These are phyloP conservation scores for Calameuta filiformis DNA, from an alignment of 2,888 invertebrate species.

Conservation along the genomic window DNA sequence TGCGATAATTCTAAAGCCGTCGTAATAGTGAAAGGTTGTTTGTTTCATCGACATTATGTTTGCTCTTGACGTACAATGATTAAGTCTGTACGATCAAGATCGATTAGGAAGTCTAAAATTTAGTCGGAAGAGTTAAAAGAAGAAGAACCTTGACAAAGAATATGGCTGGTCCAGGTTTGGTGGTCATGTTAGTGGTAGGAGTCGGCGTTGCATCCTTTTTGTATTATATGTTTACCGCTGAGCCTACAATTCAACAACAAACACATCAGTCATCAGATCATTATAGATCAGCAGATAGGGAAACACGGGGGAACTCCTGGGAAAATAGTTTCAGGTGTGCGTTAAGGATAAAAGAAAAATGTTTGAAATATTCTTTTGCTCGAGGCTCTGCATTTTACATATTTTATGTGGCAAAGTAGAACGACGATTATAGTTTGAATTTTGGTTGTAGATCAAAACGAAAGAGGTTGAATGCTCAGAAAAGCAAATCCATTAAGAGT, in stretches of 20 bases:
- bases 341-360: background rate
- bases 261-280: background rate
- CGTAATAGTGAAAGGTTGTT: background rate
- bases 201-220: conserved; percentile 41
- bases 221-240: conserved; percentile 38
- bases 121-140: background rate
- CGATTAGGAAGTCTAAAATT: background rate
- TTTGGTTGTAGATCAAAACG: background rate
- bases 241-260: background rate
- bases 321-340: background rate
- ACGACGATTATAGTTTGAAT: background rate
- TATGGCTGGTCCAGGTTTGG: conserved; percentile 43
- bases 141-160: background rate
- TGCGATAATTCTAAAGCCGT: background rate
- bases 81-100: background rate
- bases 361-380: background rate
- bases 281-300: background rate
- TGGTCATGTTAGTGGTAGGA: conserved; percentile 40
- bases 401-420: background rate
- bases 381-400: background rate
- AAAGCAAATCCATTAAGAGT: conserved; percentile 1
- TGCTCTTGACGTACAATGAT: background rate
- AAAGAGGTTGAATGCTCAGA: background rate
- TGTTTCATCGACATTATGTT: background rate
- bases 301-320: background rate